A percentile compares a stretch with the other conserved stretches of the same genome.
Evolutionary conservation across 92 coral and sea anemone species (phyloP).

Genomic region (Phenganax subtilis): DNA sequence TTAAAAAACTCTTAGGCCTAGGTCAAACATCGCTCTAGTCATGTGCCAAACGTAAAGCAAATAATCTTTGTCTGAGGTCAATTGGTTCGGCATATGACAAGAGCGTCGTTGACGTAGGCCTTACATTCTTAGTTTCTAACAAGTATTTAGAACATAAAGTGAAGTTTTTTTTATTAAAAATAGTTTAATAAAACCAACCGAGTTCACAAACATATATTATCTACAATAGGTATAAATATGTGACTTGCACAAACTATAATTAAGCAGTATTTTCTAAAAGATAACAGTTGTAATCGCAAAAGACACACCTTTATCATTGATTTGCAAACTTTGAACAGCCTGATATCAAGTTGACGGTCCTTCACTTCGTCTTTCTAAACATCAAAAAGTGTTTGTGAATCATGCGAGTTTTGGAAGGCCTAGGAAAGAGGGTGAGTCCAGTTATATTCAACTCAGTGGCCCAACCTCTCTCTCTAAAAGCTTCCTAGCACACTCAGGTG

Average conservation of each 20-base stretch:
- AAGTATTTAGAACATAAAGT: too few relatives aligned
- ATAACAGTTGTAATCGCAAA: not conserved
- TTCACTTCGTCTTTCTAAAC: slow-evolving; percentile 68
- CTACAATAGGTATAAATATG: not conserved
- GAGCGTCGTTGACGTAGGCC: too few relatives aligned
- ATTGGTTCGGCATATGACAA: not conserved
- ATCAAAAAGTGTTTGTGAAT: not conserved
- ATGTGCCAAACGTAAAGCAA: too few relatives aligned
- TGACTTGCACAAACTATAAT: not conserved
- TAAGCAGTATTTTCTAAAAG: not conserved
- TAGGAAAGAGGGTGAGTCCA: too few relatives aligned
- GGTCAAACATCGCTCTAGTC: too few relatives aligned
- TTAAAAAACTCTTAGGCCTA: not conserved
- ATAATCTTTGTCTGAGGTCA: not conserved
- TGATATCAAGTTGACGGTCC: slow-evolving; percentile 66
- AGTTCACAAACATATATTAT: too few relatives aligned
- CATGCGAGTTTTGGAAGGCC: too few relatives aligned
- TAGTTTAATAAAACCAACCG: not conserved
- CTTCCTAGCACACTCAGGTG: slow-evolving; percentile 36
- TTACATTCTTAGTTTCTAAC: too few relatives aligned
- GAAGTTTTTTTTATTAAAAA: not conserved
- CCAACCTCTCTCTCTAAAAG: slow-evolving; percentile 68
- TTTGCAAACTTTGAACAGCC: slow-evolving; percentile 61
- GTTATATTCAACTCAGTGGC: not conserved
- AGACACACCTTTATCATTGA: slow-evolving; percentile 67